Conservation (phyloP, 2,797 vertebrate genomes). For the Anolis apletophallus region DNA sequence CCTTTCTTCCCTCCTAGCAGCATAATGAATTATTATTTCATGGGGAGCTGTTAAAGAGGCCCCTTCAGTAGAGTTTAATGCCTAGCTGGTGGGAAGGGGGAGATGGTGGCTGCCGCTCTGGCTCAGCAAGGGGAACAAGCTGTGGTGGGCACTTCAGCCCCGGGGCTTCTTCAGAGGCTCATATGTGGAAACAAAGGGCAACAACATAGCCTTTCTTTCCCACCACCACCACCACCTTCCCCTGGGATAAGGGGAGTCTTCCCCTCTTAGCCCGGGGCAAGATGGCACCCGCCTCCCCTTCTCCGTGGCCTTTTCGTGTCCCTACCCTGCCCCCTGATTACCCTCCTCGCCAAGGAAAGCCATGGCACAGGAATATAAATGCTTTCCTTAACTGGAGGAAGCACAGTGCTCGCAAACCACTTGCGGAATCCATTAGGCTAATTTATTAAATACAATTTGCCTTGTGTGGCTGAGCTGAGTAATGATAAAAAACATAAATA, state of each 20-base stretch:
- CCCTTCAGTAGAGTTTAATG: conserved; percentile 75
- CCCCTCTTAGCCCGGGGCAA: conserved; percentile 8
- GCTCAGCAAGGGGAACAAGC: conserved; percentile 40
- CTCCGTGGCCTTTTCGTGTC: not conserved
- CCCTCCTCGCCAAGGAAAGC: conserved; percentile 60
- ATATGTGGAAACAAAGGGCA: conserved; percentile 59
- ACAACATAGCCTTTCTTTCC: accelerated
- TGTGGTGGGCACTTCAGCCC: conserved; percentile 53
- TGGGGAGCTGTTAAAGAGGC: conserved; percentile 81
- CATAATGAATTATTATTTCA: conserved; percentile 86
- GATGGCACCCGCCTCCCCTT: not conserved
- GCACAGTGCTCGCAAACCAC: conserved; percentile 88
- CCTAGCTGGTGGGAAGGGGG: conserved; percentile 52
- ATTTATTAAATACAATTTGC: conserved; percentile 97
- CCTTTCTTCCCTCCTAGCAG: conserved; percentile 81
- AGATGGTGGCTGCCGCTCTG: not conserved
- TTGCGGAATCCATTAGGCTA: conserved; percentile 94
- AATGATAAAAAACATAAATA: conserved; percentile 83
- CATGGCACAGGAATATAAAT: conserved; percentile 86
- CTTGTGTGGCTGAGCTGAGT: conserved; percentile 90
- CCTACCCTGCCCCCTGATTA: conserved; percentile 58
- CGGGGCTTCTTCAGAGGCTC: conserved; percentile 31
- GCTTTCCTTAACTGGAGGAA: conserved; percentile 93
- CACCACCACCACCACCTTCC: not conserved
- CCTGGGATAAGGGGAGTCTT: not conserved